Percentiles rank a stretch among this genome's conserved stretches.
Evolutionary conservation across 2,888 invertebrate genomes (phyloP).

Genomic region (Hecatera dysodea): DNA sequence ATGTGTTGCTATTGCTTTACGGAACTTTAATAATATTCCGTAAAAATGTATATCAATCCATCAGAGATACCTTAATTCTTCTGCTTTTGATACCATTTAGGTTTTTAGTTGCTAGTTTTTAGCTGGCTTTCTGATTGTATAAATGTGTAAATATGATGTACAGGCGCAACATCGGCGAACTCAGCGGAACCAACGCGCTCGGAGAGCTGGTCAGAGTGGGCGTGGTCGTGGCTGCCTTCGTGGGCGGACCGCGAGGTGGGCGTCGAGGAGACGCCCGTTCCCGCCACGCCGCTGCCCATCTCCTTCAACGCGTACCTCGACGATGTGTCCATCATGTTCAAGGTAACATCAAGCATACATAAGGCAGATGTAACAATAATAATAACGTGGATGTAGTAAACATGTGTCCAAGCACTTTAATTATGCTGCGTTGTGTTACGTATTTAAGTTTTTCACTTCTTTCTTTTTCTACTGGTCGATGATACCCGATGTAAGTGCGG

Average conservation of each 20-base stretch:
- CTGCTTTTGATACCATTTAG: too few species aligned
- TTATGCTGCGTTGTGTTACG: neutral
- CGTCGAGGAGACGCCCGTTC: conserved; percentile 71
- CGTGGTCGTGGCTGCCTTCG: conserved; percentile 87
- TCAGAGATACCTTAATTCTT: too few species aligned
- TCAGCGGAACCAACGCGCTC: conserved; percentile 74
- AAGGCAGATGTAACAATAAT: too few species aligned
- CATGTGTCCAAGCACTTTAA: too few species aligned
- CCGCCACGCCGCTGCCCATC: conserved; percentile 76
- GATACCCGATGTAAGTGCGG: neutral
- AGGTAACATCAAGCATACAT: conserved; percentile 69
- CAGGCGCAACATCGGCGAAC: conserved; percentile 56
- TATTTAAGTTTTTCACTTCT: neutral
- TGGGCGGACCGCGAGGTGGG: conserved; percentile 75
- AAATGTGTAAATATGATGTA: too few species aligned
- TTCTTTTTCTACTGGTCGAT: neutral
- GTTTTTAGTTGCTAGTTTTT: too few species aligned
- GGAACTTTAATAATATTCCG: too few species aligned
- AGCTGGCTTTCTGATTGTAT: too few species aligned
- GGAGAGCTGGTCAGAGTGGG: conserved; percentile 87
- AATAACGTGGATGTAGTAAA: too few species aligned
- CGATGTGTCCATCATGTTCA: conserved; percentile 79
- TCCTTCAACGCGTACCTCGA: conserved; percentile 78
- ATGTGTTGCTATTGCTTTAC: too few species aligned
- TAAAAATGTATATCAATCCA: too few species aligned